Percentiles rank a stretch among this genome's conserved stretches.
Conservation (phyloP, 2,888 invertebrate genomes). For the Abrostola tripartita region DNA sequence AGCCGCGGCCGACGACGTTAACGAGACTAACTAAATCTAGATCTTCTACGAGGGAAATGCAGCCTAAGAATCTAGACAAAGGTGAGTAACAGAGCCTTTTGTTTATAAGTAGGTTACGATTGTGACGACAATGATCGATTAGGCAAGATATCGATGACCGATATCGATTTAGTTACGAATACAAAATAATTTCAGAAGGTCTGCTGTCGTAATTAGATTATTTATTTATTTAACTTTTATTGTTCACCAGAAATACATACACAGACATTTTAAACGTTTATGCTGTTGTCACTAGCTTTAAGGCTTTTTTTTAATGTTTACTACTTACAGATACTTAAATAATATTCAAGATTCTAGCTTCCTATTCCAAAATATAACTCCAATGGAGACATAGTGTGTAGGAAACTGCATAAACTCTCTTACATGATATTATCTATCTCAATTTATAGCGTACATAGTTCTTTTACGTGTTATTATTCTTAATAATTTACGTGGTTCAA, state of each 20-base stretch:
- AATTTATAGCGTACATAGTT: too few relatives aligned
- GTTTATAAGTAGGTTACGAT: constrained; percentile 25
- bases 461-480: too few relatives aligned
- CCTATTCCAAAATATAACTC: too few relatives aligned
- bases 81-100: constrained; percentile 62
- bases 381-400: too few relatives aligned
- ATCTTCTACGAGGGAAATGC: constrained; percentile 83
- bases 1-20: constrained; percentile 78
- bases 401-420: too few relatives aligned
- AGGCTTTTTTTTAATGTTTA: too few relatives aligned
- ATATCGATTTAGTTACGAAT: constrained; percentile 10
- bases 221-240: not conserved
- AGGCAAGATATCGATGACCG: constrained; percentile 17
- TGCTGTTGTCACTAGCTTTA: too few relatives aligned
- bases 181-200: not conserved
- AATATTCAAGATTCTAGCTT: too few relatives aligned
- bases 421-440: too few relatives aligned
- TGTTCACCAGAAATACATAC: not conserved
- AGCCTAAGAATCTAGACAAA: constrained; percentile 80
- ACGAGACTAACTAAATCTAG: constrained; percentile 84
- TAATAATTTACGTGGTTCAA: too few relatives aligned
- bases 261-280: too few relatives aligned
- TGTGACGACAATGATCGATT: constrained; percentile 27
- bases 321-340: too few relatives aligned
- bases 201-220: not conserved